Evolutionary conservation across 2,113 vertebrate genomes (phyloP), one percentile per base, ranked within the genome.

Genomic region (Sialia sialis): DNA sequence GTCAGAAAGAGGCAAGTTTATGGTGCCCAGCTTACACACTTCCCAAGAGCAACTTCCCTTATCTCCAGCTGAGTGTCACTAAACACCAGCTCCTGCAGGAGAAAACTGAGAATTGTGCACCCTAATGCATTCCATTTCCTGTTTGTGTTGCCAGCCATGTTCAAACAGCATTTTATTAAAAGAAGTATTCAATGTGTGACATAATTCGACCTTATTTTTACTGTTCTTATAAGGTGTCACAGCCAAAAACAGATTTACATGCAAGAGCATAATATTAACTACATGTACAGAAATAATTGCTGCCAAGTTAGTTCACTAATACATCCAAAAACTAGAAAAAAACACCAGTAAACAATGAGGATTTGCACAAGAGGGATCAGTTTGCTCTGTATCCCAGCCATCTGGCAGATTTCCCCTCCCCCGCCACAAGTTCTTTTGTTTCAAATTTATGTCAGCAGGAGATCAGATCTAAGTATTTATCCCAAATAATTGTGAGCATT

Each of bases 351-450:
- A 69, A 93, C 80, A 95, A 80, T 63, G 67, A 80, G 55, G 89
- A 84, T 90, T 49, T 87, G 70, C 70, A 81, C 22, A 30, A 38
- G 74, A 89, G 95, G 73, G 94, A 95, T 95, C 72, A 95, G 89
- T 70, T 78, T 62, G 72, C 72, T 76, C 79, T 89, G 89, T 67
- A 34, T 79, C 87, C 14, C 46, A 64, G 88, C 94, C 94, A 97
- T 96, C 93, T 96, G 96, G 84, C 93, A 67, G 13, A 62, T 39
- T 39, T 62, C 87, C 94, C 94, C 72, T 93, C 94, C 95, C 94
- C 96, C 92, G 0, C 78, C 66, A 78, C 1, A 0, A 51, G 48
- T 32, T 70, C 95, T 90, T 96, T 96, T 96, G 90, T 96, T 93
- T 96, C 69, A 76, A 70, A 80, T 90, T 78, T 74, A 59, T 75